These are phyloP conservation scores for Melanchra persicariae DNA, from an alignment of 2,888 invertebrate species.

Conservation along the genomic window DNA sequence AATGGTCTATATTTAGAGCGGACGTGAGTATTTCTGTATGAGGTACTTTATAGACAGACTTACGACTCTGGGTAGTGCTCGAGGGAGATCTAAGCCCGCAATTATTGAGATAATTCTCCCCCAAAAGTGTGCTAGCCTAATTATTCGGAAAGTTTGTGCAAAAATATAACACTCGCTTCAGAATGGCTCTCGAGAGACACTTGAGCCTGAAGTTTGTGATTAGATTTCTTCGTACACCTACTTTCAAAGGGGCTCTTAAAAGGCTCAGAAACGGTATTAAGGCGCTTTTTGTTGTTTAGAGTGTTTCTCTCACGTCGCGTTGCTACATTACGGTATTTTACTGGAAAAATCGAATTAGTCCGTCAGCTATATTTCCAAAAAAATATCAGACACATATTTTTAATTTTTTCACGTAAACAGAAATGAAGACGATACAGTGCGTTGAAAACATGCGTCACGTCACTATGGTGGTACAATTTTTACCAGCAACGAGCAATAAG, in stretches of 20 bases:
- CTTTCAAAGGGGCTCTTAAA: conserved; percentile 28
- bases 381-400: too few species aligned
- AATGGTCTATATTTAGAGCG: conserved; percentile 60
- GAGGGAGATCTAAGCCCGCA: conserved; percentile 31
- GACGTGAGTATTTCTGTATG: conserved; percentile 27
- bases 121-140: conserved; percentile 52
- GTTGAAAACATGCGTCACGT: too few species aligned
- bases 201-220: conserved; percentile 57
- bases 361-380: too few species aligned
- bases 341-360: too few species aligned
- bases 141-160: conserved; percentile 55
- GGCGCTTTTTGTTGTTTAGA: conserved; percentile 17
- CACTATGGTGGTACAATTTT: too few species aligned
- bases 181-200: conserved; percentile 42
- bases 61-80: conserved; percentile 7
- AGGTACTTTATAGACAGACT: conserved; percentile 5
- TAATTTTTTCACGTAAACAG: too few species aligned
- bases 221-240: conserved; percentile 53
- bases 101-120: conserved; percentile 52
- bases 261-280: conserved; percentile 27
- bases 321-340: too few species aligned
- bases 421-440: too few species aligned
- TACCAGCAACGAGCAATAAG: too few species aligned
- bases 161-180: conserved; percentile 53
- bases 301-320: conserved; percentile 2